These are phyloP conservation scores for Aphaenogaster rudis DNA, from an alignment of 1,140 invertebrate genomes.

Conservation along the genomic window DNA sequence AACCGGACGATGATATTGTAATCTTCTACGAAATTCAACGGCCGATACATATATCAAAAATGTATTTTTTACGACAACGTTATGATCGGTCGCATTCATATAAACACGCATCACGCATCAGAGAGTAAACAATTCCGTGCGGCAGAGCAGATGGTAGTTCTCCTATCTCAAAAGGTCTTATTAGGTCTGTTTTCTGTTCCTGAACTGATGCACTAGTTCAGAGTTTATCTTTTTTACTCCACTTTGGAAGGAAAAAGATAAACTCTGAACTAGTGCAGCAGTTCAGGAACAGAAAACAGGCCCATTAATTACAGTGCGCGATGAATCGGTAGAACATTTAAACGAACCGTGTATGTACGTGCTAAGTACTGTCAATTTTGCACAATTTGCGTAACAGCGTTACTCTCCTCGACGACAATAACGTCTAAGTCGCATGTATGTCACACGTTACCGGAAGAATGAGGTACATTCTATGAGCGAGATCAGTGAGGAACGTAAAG, in stretches of 20 bases:
- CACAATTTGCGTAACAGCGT: constrained; percentile 2
- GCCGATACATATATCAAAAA: background rate
- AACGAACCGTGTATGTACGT: background rate
- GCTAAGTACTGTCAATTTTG: background rate
- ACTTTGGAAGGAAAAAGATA: too few species aligned
- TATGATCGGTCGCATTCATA: background rate
- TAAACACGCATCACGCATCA: background rate
- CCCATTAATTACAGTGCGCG: background rate
- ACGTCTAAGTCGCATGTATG: background rate
- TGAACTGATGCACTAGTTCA: too few species aligned
- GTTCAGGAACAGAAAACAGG: too few species aligned
- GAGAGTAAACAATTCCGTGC: background rate
- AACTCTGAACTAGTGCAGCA: too few species aligned
- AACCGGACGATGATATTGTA: background rate
- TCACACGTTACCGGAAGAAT: constrained; percentile 4
- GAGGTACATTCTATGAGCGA: background rate
- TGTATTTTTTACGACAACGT: background rate
- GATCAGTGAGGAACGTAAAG: background rate
- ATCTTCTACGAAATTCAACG: background rate
- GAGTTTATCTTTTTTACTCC: too few species aligned
- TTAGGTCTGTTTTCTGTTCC: too few species aligned
- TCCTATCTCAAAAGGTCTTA: background rate
- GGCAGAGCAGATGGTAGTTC: background rate
- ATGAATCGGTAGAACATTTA: background rate
- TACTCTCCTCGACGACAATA: constrained; percentile 11